Percentiles rank a stretch among this genome's conserved stretches.
Evolutionary conservation across 1,140 invertebrate genomes (phyloP).

Genomic region (Drosophila prosaltans): DNA sequence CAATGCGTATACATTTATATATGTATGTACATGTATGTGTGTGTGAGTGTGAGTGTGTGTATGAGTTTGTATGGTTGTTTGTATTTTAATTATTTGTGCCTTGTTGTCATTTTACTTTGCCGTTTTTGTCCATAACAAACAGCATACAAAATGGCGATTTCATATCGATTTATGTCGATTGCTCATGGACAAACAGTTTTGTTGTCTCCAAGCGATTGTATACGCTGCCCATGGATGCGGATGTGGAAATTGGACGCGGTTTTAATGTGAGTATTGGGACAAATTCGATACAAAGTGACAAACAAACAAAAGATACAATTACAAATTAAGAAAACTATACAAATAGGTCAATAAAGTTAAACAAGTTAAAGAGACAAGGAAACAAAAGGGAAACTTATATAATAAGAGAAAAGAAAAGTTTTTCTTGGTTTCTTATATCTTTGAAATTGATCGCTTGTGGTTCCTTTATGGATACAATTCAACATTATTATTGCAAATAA

Average conservation of each 20-base stretch:
- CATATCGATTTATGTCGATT: slow-evolving; percentile 82
- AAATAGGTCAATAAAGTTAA: too few relatives aligned
- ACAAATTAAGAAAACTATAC: background rate
- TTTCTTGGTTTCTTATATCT: too few relatives aligned
- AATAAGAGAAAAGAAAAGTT: too few relatives aligned
- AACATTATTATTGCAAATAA: background rate
- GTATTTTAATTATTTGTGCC: slow-evolving; percentile 73
- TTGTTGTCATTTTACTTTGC: slow-evolving; percentile 39
- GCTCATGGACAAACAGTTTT: slow-evolving; percentile 81
- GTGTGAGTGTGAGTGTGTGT: slow-evolving; percentile 14
- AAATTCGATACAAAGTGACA: slow-evolving; percentile 24
- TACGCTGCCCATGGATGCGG: slow-evolving; percentile 74
- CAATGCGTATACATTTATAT: slow-evolving; percentile 36
- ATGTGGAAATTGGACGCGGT: slow-evolving; percentile 82
- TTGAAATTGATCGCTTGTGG: too few relatives aligned
- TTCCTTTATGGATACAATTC: too few relatives aligned
- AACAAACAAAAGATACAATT: background rate
- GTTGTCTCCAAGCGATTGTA: slow-evolving; percentile 80
- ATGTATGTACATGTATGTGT: background rate
- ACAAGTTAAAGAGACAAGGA: too few relatives aligned
- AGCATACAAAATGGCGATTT: slow-evolving; percentile 83
- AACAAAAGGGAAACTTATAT: too few relatives aligned
- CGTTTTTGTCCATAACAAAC: slow-evolving; percentile 29
- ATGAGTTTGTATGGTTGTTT: slow-evolving; percentile 22
- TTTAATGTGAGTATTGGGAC: slow-evolving; percentile 78